phyloP scores from a whole-genome alignment of 2,113 vertebrate genomes.

The Platanista minor region DNA sequence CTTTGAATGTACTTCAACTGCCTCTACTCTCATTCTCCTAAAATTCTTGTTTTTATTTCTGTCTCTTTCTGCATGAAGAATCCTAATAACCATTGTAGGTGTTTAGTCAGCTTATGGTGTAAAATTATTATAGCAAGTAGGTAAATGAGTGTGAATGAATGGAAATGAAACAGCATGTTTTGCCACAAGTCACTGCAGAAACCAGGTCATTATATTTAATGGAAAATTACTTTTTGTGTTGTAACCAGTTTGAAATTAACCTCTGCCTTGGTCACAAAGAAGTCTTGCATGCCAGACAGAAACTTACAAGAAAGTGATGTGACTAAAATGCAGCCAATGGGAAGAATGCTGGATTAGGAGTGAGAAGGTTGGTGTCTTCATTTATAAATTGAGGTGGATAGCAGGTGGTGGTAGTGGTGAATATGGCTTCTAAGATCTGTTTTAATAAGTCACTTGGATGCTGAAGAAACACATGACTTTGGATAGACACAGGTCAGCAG shows the following conservation, averaged over 20 bases:
- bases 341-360: neutral
- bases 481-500: neutral
- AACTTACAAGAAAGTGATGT: neutral
- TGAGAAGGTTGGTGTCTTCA: neutral
- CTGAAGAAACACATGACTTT: neutral
- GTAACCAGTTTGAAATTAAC: slow-evolving; percentile 60
- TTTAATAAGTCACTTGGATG: neutral
- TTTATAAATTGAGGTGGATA: neutral
- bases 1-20: neutral
- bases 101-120: slow-evolving; percentile 55
- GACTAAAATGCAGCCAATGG: neutral
- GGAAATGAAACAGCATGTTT: slow-evolving; percentile 59
- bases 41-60: slow-evolving; percentile 65
- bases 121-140: slow-evolving; percentile 63
- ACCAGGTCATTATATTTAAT: slow-evolving; percentile 60
- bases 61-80: slow-evolving; percentile 61
- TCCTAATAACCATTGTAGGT: slow-evolving; percentile 47
- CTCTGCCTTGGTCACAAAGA: slow-evolving; percentile 49
- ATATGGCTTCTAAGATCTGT: neutral
- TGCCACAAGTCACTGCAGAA: slow-evolving; percentile 64
- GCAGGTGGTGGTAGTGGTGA: neutral
- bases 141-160: slow-evolving; percentile 54
- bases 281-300: neutral
- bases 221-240: slow-evolving; percentile 64
- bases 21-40: slow-evolving; percentile 13